A percentile compares a stretch with the other conserved stretches of the same genome.
Conservation (phyloP, 2,797 vertebrate genomes). For the Monodelphis domestica region DNA sequence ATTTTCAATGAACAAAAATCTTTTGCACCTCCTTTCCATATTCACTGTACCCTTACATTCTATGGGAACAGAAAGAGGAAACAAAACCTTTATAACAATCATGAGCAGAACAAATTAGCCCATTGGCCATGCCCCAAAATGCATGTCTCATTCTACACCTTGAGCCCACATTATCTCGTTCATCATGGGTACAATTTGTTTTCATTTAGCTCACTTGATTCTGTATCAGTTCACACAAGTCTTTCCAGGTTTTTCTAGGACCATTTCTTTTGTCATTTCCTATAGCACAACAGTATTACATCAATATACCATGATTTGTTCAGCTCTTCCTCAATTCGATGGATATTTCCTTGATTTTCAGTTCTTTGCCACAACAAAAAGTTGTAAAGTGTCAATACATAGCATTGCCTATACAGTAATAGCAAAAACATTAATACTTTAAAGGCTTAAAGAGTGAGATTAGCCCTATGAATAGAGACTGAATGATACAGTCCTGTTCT, state of each 20-base stretch:
- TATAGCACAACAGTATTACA: background rate
- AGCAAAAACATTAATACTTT: background rate
- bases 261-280: background rate
- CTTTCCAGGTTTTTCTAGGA: background rate
- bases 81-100: background rate
- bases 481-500: background rate
- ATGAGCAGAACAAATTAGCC: background rate
- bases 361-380: background rate
- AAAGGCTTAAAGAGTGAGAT: background rate
- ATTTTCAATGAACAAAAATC: background rate
- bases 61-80: background rate
- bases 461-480: background rate
- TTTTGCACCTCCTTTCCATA: background rate
- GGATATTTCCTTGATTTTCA: background rate
- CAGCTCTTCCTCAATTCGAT: background rate
- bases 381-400: background rate
- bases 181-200: background rate
- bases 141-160: background rate
- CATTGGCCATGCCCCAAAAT: background rate
- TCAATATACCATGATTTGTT: background rate
- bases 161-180: background rate
- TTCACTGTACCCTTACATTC: background rate
- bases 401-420: background rate
- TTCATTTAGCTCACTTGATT: background rate
- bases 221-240: background rate